Percentiles rank a stretch among this genome's conserved stretches.
phyloP scores from a whole-genome alignment of 1,140 invertebrate genomes.

The Macrobrachium nipponense region DNA sequence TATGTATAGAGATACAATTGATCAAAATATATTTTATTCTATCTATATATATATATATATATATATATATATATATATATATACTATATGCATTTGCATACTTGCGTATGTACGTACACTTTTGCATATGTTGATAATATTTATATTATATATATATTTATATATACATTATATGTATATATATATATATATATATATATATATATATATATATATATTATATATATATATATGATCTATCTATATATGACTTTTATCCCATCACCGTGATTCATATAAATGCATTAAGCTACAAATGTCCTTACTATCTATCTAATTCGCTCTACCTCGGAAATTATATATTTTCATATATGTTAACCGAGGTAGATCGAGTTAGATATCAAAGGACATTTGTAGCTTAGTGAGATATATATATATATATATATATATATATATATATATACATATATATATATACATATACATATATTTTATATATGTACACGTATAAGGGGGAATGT shows the following conservation, averaged over 20 bases:
- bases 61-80: slow-evolving; percentile 31
- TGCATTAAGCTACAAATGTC: too few species aligned
- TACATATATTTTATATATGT: too few species aligned
- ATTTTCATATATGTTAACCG: too few species aligned
- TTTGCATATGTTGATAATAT: slow-evolving; percentile 17
- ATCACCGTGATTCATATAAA: too few species aligned
- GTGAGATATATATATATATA: not conserved
- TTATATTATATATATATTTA: slow-evolving; percentile 24
- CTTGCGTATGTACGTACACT: not conserved
- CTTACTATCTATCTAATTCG: too few species aligned
- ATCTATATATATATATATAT: slow-evolving; percentile 13
- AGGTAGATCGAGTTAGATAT: too few species aligned
- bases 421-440: too few species aligned
- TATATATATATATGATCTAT: slow-evolving; percentile 10
- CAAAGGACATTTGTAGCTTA: too few species aligned
- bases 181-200: slow-evolving; percentile 1
- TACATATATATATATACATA: too few species aligned
- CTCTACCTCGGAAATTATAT: too few species aligned
- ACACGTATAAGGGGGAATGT: too few species aligned
- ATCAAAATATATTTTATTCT: not conserved
- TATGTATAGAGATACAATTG: not conserved
- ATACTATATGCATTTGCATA: slow-evolving; percentile 9
- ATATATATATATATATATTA: slow-evolving; percentile 17
- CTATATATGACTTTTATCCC: too few species aligned
- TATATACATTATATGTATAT: not conserved